phyloP scores from a whole-genome alignment of 2,888 invertebrate species.

The Volucella inflata region DNA sequence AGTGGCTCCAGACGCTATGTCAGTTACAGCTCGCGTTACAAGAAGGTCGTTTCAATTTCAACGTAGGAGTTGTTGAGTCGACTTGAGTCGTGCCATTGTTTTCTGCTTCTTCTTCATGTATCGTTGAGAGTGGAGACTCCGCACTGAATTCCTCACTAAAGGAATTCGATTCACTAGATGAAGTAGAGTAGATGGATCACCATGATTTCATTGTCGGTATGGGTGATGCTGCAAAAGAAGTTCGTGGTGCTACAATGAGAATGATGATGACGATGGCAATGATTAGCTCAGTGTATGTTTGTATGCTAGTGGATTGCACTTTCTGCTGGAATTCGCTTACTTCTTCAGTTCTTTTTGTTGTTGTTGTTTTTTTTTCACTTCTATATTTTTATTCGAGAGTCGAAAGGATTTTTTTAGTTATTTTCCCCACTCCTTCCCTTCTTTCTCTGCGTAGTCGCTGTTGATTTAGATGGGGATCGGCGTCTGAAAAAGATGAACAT shows the following conservation, averaged over 20 bases:
- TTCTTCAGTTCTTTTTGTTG: constrained; percentile 17
- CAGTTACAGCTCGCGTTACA: constrained; percentile 65
- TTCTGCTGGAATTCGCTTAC: constrained; percentile 54
- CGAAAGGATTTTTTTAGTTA: background rate
- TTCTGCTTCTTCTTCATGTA: background rate
- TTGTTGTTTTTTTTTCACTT: background rate
- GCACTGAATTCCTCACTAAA: background rate
- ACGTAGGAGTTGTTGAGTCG: constrained; percentile 13
- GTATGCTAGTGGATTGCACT: constrained; percentile 26
- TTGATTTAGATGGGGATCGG: background rate
- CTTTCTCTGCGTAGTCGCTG: background rate
- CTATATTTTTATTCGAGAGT: constrained; percentile 20
- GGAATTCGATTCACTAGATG: constrained; percentile 67
- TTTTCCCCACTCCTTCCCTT: background rate
- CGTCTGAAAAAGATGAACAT: constrained; percentile 21
- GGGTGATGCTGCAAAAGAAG: background rate
- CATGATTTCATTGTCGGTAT: constrained; percentile 37
- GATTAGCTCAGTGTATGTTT: constrained; percentile 52
- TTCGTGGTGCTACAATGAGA: constrained; percentile 1
- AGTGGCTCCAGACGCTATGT: constrained; percentile 65
- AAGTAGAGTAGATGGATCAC: constrained; percentile 69
- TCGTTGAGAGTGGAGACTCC: background rate
- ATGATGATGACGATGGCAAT: constrained; percentile 58
- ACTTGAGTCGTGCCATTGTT: constrained; percentile 16
- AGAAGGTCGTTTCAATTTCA: constrained; percentile 65